These are phyloP conservation scores for Pyrocephalus nanus DNA, from an alignment of 2,797 vertebrate genomes.

Conservation along the genomic window DNA sequence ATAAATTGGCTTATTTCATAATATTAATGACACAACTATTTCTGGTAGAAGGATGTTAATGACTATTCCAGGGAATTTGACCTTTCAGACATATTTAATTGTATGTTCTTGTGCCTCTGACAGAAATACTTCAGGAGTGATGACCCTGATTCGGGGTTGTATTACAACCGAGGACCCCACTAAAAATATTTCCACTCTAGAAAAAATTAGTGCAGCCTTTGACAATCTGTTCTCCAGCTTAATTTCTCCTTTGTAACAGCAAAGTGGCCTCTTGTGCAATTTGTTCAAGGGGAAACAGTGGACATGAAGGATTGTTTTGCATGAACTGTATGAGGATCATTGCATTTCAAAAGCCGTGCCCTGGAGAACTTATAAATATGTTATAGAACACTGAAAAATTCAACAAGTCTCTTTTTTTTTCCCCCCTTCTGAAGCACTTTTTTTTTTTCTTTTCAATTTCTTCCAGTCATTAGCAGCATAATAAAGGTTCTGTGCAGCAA, in stretches of 20 bases:
- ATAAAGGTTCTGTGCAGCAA: not conserved
- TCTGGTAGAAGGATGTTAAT: not conserved
- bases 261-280: conserved; percentile 5
- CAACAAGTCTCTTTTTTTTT: not conserved
- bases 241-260: not conserved
- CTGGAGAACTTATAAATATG: conserved; percentile 13
- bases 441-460: not conserved
- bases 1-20: not conserved
- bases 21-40: not conserved
- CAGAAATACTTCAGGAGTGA: conserved; percentile 5
- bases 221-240: not conserved
- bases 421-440: not conserved
- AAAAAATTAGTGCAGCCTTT: conserved; percentile 5
- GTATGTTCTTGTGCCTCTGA: not conserved
- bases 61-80: not conserved
- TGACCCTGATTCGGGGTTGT: not conserved
- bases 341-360: conserved; percentile 7
- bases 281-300: conserved; percentile 24
- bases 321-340: not conserved
- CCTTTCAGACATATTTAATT: conserved; percentile 25
- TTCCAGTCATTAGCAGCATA: not conserved
- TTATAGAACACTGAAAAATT: conserved; percentile 27
- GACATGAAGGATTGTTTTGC: not conserved
- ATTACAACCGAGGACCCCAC: not conserved
- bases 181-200: conserved; percentile 3